Base-by-base conservation (phyloP, 2,888 invertebrate species). In the Drosophila prolongata region DNA sequence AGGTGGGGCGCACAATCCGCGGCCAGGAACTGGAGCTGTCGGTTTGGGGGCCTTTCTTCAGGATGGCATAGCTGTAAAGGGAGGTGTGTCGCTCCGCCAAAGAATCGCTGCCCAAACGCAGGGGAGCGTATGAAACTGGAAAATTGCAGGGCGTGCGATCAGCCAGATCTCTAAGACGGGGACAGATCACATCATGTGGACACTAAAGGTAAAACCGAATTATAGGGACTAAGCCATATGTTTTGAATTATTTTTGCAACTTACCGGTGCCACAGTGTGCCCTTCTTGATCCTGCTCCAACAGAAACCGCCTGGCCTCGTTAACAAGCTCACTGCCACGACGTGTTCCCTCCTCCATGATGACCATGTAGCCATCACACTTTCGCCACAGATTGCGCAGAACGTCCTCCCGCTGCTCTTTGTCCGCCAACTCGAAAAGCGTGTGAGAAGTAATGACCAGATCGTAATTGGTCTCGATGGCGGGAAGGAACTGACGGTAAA, bases 281-380 rank as follows among this genome's bases (percentile, higher is more conserved):
- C 94, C 95, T 35, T 89, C 89, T 14, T 46, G 87, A 81, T 72
- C 91, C 78, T 75, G 92, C 77, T 35, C 70, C 2, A 97, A 91
- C 37, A 99, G 93, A 90, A 95, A 96, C 77, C 97, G 96, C 81
- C 98, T 94, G 0, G 96, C 96, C 93, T 99, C 98, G 78, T 96
- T 95, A 0, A 98, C 93, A 78, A 97, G 93, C 90, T 94, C 93
- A 89, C 96, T 98, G 2, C 98, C 98, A 43, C 96, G 95, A 74
- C 94, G 95, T 0, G 95, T 95, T 6, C 98, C 98, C 77, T 95
- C 94, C 92, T 98, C 98, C 0, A 97, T 94, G 5, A 98, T 93
- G 13, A 98, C 94, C 88, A 98, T 92, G 90, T 96, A 97, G 11
- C 95, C 94, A 76, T 95, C 94, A 0, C 98, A 97, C 93, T 97